phyloP scores from a whole-genome alignment of 2,888 invertebrate species.

The Xanthia icteritia region DNA sequence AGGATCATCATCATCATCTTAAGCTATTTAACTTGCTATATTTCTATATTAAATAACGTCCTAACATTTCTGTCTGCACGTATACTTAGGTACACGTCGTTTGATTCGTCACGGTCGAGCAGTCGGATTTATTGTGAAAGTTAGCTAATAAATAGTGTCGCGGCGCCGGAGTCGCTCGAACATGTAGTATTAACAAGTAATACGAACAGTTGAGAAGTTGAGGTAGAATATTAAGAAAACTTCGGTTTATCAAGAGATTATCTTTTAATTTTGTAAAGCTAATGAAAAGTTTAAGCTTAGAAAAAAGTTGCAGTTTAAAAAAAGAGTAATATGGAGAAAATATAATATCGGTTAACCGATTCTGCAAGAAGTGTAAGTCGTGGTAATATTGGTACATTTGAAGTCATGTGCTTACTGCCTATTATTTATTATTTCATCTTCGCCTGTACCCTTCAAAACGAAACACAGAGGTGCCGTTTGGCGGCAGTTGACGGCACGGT shows the following conservation, averaged over 20 bases:
- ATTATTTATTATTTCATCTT: neutral
- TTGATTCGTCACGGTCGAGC: slow-evolving; percentile 71
- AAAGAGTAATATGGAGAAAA: neutral
- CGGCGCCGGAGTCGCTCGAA: slow-evolving; percentile 40
- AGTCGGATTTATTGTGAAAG: slow-evolving; percentile 75
- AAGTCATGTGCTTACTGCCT: neutral
- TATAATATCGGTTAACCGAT: neutral
- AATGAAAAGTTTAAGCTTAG: neutral
- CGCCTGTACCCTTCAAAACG: neutral
- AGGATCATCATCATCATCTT: no score
- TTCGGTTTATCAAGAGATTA: neutral
- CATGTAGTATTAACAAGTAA: slow-evolving; percentile 54
- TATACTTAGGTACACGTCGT: slow-evolving; percentile 54
- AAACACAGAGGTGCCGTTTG: neutral
- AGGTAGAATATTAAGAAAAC: slow-evolving; percentile 27
- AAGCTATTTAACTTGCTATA: no score
- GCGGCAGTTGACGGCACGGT: no score
- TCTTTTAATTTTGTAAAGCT: slow-evolving; percentile 8
- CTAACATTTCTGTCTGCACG: slow-evolving; percentile 30
- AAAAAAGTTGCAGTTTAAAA: neutral
- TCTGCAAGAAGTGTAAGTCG: neutral
- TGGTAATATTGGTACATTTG: neutral
- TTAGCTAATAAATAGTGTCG: slow-evolving; percentile 76
- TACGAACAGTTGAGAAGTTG: slow-evolving; percentile 34
- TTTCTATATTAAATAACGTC: neutral